Percentiles rank a stretch among this genome's conserved stretches.
Conservation (phyloP, 64 coral and sea anemone species). For the Dendronephthya gigantea region DNA sequence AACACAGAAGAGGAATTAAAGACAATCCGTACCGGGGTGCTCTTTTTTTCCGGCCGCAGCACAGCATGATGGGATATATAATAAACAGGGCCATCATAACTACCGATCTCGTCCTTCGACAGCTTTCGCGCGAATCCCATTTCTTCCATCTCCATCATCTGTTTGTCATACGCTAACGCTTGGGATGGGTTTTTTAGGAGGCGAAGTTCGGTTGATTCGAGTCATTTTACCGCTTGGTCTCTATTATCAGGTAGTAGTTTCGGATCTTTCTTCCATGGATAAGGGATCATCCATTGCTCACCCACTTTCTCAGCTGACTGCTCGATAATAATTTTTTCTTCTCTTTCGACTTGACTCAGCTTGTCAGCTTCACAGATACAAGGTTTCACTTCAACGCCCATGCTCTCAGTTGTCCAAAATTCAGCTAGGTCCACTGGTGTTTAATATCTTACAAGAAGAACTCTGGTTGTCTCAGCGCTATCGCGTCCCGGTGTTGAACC, state of each 20-base stretch:
- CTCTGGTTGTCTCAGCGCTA: too few relatives aligned
- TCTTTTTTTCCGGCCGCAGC: constrained; percentile 1
- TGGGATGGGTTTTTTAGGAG: constrained; percentile 15
- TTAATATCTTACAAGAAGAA: too few relatives aligned
- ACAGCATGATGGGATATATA: constrained; percentile 34
- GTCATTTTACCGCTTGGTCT: constrained; percentile 30
- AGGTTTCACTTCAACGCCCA: too few relatives aligned
- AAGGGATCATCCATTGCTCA: constrained; percentile 20
- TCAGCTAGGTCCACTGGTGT: too few relatives aligned
- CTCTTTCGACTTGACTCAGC: too few relatives aligned
- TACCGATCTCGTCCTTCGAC: constrained; percentile 28
- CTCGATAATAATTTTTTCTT: background rate
- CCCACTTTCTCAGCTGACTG: background rate
- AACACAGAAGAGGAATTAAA: constrained; percentile 21
- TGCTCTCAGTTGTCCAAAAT: too few relatives aligned
- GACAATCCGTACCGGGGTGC: constrained; percentile 12
- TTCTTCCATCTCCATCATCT: constrained; percentile 29
- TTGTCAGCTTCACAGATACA: too few relatives aligned
- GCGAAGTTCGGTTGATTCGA: constrained; percentile 13
- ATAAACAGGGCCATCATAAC: constrained; percentile 14
- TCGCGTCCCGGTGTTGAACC: too few relatives aligned
- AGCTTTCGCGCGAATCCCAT: constrained; percentile 9
- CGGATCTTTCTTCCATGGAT: constrained; percentile 25
- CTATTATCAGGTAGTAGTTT: background rate
- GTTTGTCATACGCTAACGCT: constrained; percentile 19